These are phyloP conservation scores for Pseudochirops cupreus DNA, from an alignment of 2,797 vertebrate species.

Conservation along the genomic window DNA sequence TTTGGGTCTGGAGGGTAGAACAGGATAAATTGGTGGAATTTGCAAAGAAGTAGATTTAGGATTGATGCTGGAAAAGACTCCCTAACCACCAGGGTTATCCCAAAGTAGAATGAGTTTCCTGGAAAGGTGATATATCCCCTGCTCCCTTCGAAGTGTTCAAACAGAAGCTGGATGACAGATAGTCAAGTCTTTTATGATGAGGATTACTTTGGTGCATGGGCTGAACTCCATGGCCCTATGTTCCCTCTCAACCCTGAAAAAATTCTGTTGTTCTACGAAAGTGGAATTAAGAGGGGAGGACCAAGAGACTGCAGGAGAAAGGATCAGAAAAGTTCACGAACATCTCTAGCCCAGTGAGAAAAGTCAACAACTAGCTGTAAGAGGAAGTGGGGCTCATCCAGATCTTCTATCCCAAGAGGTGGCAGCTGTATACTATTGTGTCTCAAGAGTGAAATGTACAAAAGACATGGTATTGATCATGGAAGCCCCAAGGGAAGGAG, in stretches of 20 bases:
- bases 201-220: background rate
- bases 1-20: too few species aligned
- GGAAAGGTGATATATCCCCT: background rate
- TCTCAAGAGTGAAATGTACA: conserved; percentile 29
- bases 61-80: too few species aligned
- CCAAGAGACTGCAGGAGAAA: background rate
- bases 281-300: background rate
- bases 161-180: too few species aligned
- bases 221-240: background rate
- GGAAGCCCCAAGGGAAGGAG: background rate
- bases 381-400: background rate
- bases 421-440: background rate
- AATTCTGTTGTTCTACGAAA: background rate
- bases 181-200: background rate
- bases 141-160: too few species aligned
- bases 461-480: conserved; percentile 2
- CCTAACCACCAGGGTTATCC: background rate
- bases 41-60: too few species aligned
- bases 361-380: conserved; percentile 20
- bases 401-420: conserved; percentile 34
- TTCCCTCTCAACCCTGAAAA: background rate
- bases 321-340: background rate
- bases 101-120: background rate
- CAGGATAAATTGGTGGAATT: too few species aligned
- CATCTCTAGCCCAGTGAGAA: background rate